Conservation (phyloP, 2,888 invertebrate genomes). For the Epirrhoe alternata region DNA sequence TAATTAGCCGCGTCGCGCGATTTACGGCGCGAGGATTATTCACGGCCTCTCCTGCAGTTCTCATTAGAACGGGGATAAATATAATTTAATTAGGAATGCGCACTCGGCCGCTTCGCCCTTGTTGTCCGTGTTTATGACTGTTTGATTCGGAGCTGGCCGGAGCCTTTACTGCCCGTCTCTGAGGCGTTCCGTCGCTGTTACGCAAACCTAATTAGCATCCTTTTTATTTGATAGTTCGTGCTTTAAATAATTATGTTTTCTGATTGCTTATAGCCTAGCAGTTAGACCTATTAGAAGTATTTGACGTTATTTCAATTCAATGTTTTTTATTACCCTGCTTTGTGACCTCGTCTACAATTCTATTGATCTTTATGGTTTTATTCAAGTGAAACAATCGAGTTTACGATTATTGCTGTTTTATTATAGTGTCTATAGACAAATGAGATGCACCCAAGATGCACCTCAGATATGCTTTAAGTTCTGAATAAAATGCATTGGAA, state of each 20-base stretch:
- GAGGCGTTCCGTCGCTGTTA: too few relatives aligned
- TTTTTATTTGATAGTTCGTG: too few relatives aligned
- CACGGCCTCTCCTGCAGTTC: conserved; percentile 60
- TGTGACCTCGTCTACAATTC: too few relatives aligned
- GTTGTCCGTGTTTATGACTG: conserved; percentile 22
- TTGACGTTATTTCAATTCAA: too few relatives aligned
- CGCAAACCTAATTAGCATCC: too few relatives aligned
- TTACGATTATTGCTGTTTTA: not conserved
- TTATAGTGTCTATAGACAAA: not conserved
- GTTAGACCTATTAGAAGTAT: too few relatives aligned
- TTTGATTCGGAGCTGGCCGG: conserved; percentile 11
- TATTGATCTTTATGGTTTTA: too few relatives aligned
- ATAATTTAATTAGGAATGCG: conserved; percentile 63
- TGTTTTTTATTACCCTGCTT: too few relatives aligned
- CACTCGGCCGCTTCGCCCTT: conserved; percentile 19
- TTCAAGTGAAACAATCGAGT: too few relatives aligned
- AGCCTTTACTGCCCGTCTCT: too few relatives aligned
- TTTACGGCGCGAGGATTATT: conserved; percentile 74
- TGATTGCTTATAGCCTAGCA: too few relatives aligned
- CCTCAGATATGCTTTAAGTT: not conserved
- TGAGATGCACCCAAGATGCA: not conserved
- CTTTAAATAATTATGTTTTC: too few relatives aligned
- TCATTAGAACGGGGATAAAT: conserved; percentile 70
- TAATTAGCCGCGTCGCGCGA: conserved; percentile 69
- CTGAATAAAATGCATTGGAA: conserved; percentile 3